Conservation (phyloP, 2,888 invertebrate genomes). For the Blera fallax region DNA sequence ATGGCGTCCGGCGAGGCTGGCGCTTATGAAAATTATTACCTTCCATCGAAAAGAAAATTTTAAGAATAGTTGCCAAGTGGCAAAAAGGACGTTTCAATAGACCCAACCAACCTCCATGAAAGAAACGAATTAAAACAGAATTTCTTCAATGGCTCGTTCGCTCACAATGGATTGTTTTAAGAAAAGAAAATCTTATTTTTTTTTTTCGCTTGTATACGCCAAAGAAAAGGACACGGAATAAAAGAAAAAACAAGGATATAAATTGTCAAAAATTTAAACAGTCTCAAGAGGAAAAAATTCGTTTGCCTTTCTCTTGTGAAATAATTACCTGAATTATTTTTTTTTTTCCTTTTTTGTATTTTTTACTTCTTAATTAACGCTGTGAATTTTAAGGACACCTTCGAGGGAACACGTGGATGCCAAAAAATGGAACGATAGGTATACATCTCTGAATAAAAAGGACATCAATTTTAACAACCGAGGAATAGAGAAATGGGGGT, state of each 20-base stretch:
- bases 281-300: not conserved
- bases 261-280: conserved; percentile 50
- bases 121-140: not conserved
- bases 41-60: not conserved
- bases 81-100: conserved; percentile 22
- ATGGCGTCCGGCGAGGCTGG: conserved; percentile 29
- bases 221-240: not conserved
- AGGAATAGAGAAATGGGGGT: not conserved
- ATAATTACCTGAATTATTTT: conserved; percentile 30
- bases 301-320: conserved; percentile 15
- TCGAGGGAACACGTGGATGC: conserved; percentile 20
- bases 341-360: not conserved
- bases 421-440: conserved; percentile 2
- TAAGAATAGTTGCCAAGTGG: conserved; percentile 36
- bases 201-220: not conserved
- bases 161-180: not conserved
- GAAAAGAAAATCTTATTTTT: conserved; percentile 11
- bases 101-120: not conserved
- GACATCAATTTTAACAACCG: conserved; percentile 47
- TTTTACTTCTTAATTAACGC: conserved; percentile 55
- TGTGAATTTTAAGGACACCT: conserved; percentile 42
- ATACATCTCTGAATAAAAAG: conserved; percentile 32
- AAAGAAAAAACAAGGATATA: conserved; percentile 31
- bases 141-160: not conserved
- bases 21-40: conserved; percentile 49